Evolutionary conservation across 2,888 invertebrate species (phyloP).

Genomic region (Patella depressa): DNA sequence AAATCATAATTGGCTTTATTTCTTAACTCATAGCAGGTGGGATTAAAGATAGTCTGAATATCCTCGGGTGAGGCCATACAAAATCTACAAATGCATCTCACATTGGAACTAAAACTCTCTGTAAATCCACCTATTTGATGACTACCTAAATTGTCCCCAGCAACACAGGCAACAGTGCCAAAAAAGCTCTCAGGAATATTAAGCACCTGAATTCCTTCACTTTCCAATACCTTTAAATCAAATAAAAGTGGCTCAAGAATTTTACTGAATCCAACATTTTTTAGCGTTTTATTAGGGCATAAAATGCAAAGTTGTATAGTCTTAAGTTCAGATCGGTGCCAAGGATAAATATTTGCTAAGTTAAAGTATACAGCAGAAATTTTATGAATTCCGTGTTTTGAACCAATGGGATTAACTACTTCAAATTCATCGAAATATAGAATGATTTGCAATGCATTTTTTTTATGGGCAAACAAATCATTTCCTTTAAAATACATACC

Average conservation of each 20-base stretch:
- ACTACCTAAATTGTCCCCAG: slow-evolving; percentile 22
- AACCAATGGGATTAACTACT: slow-evolving; percentile 21
- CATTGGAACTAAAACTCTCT: slow-evolving; percentile 15
- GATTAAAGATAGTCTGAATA: not conserved
- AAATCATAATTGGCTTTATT: not conserved
- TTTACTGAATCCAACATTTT: slow-evolving; percentile 16
- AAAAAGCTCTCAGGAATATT: slow-evolving; percentile 5
- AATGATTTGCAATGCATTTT: slow-evolving; percentile 1
- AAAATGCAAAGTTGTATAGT: slow-evolving; percentile 9
- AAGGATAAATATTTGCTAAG: slow-evolving; percentile 16
- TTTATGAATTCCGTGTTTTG: slow-evolving; percentile 18
- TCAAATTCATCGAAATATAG: slow-evolving; percentile 29
- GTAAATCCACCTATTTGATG: slow-evolving; percentile 15
- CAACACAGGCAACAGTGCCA: not conserved
- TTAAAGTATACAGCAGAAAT: slow-evolving; percentile 18
- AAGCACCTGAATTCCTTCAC: slow-evolving; percentile 15
- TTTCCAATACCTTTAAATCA: slow-evolving; percentile 17
- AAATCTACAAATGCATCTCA: slow-evolving; percentile 18
- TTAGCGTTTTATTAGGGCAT: not conserved
- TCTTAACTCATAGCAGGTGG: not conserved
- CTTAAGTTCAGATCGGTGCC: not conserved
- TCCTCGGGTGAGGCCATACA: slow-evolving; percentile 21
- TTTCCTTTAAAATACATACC: not conserved
- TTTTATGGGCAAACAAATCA: not conserved
- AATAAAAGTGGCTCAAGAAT: slow-evolving; percentile 15